Conservation (phyloP, 2,888 invertebrate species). For the Ganaspis brasiliensis region DNA sequence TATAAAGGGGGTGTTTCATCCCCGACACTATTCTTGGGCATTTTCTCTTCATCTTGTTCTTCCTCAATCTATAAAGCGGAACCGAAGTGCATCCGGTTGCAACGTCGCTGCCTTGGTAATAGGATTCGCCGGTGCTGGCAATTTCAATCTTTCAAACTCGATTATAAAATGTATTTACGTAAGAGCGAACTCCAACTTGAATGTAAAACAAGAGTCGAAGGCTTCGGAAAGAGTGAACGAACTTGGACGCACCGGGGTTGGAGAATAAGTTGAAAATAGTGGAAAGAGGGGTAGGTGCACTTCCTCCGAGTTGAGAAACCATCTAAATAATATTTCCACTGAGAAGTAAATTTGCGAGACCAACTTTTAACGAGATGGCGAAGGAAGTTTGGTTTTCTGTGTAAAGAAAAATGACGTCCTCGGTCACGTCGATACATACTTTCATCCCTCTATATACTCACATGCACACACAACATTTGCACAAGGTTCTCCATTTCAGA, state of each 20-base stretch:
- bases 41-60: constrained; percentile 19
- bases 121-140: constrained; percentile 59
- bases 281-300: constrained; percentile 50
- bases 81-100: constrained; percentile 42
- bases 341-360: constrained; percentile 61
- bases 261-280: constrained; percentile 39
- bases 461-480: not conserved
- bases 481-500: constrained; percentile 6
- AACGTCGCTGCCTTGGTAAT: constrained; percentile 52
- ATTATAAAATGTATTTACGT: constrained; percentile 69
- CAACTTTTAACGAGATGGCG: constrained; percentile 76
- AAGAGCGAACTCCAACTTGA: constrained; percentile 61
- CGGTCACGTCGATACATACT: constrained; percentile 22
- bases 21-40: not conserved
- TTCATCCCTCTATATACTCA: not conserved
- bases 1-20: not conserved
- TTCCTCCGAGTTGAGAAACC: constrained; percentile 66
- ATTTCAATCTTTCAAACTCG: constrained; percentile 66
- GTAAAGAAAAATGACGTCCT: constrained; percentile 67
- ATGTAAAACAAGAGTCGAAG: constrained; percentile 66
- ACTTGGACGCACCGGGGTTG: constrained; percentile 42
- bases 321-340: constrained; percentile 75
- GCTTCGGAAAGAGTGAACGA: constrained; percentile 51
- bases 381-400: constrained; percentile 70
- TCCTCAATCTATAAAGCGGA: constrained; percentile 32